Evolutionary conservation across 2,797 vertebrate species (phyloP), one percentile per base, ranked within the genome.

Genomic region (Pristis pectinata): DNA sequence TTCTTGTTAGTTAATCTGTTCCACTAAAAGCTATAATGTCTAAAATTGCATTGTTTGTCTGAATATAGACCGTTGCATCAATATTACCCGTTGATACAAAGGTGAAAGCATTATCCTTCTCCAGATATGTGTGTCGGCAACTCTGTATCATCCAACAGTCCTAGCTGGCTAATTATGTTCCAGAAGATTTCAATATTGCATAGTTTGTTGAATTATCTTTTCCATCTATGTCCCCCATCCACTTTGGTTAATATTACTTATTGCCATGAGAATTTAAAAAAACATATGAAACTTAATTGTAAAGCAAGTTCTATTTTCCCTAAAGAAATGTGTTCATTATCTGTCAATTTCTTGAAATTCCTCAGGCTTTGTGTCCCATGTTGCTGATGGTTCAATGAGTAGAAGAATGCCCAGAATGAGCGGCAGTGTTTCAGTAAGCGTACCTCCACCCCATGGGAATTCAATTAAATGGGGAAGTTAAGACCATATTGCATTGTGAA

Each of bases 171-270:
- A 80, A 80, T 1, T 9, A 37, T 44, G 19, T 80, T 44, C 74
- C 0, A 74, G 30, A 74, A 80, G 17, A 4, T 61, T 89, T 89
- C 19, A 56, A 24, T n/a, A 53, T n/a, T 3, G 27, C 83, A n/a
- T 87, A 56, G 56, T 53, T 85, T 87, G 53, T 87, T 87, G 30
- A n/a, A 87, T 87, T 87, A 27, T 61, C 53, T 34, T 56, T 89
- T 61, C 34, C 85, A 27, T 11, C 53, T 83, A 9, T 49, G 44
- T 53, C 44, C 19, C 6, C 1, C 83, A 41, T n/a, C n/a, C n/a
- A n/a, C 82, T 83, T 13, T 61, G 11, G n/a, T 61, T n/a, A 7
- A 53, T 34, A 13, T 89, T 61, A 85, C 56, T 89, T 89, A 59
- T 89, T 89, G 11, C 17, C 44, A 83, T 76, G 37, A 19, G 27